Evolutionary conservation across 2,888 invertebrate species (phyloP).

Genomic region (Abrostola tripartita): DNA sequence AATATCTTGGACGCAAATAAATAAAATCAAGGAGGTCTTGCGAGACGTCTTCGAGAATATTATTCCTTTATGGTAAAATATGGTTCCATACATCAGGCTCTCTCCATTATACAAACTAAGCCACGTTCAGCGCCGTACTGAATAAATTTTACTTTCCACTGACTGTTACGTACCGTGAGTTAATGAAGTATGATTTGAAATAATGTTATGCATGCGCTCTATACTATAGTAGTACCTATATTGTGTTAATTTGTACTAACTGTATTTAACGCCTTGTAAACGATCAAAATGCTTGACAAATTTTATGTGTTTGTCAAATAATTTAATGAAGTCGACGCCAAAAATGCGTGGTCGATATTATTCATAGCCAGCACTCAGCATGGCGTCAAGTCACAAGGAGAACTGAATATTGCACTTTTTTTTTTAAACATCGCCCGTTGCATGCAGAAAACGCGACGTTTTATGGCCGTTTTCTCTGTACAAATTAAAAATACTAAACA

Average conservation of each 20-base stretch:
- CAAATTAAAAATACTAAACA: no score
- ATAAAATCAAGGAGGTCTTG: not conserved
- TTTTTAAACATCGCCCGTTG: no score
- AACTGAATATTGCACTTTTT: no score
- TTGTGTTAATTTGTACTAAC: not conserved
- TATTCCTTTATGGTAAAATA: constrained; percentile 19
- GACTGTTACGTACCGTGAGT: constrained; percentile 21
- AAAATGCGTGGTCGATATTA: no score
- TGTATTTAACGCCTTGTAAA: not conserved
- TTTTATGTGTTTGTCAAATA: no score
- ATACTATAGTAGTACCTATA: not conserved
- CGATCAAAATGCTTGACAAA: no score
- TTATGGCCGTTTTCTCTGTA: no score
- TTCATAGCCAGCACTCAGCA: no score
- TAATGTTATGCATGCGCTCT: constrained; percentile 9
- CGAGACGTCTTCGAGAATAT: not conserved
- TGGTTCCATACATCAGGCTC: constrained; percentile 33
- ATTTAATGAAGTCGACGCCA: no score
- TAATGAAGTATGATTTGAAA: constrained; percentile 34
- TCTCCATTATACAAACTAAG: constrained; percentile 21
- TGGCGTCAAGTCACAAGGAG: no score
- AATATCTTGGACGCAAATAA: not conserved
- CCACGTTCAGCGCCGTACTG: constrained; percentile 16
- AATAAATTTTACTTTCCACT: constrained; percentile 29
- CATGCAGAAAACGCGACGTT: no score